Base-by-base conservation (phyloP, 2,113 vertebrate species). In the Corythaeola cristata region DNA sequence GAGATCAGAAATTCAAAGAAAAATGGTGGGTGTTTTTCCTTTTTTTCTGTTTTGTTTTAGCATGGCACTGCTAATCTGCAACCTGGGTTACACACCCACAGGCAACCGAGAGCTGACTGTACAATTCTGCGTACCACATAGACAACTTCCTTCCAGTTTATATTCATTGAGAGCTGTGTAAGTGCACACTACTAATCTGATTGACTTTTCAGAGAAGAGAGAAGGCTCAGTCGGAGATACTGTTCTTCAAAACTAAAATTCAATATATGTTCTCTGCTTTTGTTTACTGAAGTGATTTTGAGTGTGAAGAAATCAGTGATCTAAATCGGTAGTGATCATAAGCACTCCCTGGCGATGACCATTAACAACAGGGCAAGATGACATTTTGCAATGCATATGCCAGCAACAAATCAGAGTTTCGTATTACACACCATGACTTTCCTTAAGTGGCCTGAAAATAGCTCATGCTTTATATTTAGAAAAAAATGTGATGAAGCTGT, bases 21-120 rank as follows among this genome's bases (percentile, higher is more conserved):
- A 93, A 97, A 88, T 85, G 66, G 91, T 97, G 91, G 85, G 94
- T 96, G 93, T 8, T 94, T 94, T 95, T 68, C 77, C 80, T 35
- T 91, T 95, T 96, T 95, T 92, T 44, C 55, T 78, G 76, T 80
- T 96, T 96, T 96, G 94, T 96, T 95, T 97, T 95, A 95, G 78
- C 85, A 89, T 85, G 95, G 96, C 89, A 69, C 74, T 91, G 87
- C 89, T 96, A 89, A 96, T 96, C 93, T 96, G 94, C 96, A 97
- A 47, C 96, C 96, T 94, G 94, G 94, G 93, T 96, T 96, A 95
- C 93, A 93, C 96, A 93, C 96, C 96, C 96, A 97, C 96, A 76
- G 84, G 37, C 69, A 93, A 64, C 66, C 4, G 14, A 75, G 93
- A 81, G 84, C 79, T 95, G 94, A 88, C 93, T 91, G 74, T 89